A percentile compares a stretch with the other conserved stretches of the same genome.
Conservation (phyloP, 2,113 vertebrate genomes). For the Psilopogon haemacephalus region DNA sequence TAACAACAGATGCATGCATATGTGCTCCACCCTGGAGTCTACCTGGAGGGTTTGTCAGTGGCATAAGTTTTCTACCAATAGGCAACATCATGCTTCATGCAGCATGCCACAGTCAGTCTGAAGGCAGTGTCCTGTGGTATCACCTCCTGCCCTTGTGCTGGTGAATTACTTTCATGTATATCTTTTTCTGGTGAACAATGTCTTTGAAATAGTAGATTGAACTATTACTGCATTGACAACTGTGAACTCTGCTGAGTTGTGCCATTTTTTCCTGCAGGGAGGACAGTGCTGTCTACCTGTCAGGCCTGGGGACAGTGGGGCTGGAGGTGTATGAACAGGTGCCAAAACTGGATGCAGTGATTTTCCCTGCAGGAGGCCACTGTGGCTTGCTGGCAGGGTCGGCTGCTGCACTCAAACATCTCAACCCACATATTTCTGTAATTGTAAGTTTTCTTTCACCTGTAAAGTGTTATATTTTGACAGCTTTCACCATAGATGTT, state of each 20-base stretch:
- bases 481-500: not conserved
- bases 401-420: conserved; percentile 87
- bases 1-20: not conserved
- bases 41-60: not conserved
- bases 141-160: fast-evolving
- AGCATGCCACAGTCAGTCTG: fast-evolving
- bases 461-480: not conserved
- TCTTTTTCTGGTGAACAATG: not conserved
- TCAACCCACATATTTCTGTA: conserved; percentile 80
- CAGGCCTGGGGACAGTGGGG: conserved; percentile 87
- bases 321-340: conserved; percentile 89
- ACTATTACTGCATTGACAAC: fast-evolving
- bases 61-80: not conserved
- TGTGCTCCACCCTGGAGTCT: not conserved
- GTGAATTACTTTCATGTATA: not conserved
- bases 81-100: not conserved
- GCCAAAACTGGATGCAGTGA: conserved; percentile 84
- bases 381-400: conserved; percentile 84
- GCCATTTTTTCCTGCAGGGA: conserved; percentile 70
- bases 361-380: conserved; percentile 85
- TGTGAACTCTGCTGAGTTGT: not conserved
- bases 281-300: conserved; percentile 82
- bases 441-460: conserved; percentile 79
- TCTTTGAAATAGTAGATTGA: not conserved
- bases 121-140: not conserved